A percentile compares a stretch with the other conserved stretches of the same genome.
phyloP scores from a whole-genome alignment of 2,888 invertebrate species.

The Pyrochroa serraticornis region DNA sequence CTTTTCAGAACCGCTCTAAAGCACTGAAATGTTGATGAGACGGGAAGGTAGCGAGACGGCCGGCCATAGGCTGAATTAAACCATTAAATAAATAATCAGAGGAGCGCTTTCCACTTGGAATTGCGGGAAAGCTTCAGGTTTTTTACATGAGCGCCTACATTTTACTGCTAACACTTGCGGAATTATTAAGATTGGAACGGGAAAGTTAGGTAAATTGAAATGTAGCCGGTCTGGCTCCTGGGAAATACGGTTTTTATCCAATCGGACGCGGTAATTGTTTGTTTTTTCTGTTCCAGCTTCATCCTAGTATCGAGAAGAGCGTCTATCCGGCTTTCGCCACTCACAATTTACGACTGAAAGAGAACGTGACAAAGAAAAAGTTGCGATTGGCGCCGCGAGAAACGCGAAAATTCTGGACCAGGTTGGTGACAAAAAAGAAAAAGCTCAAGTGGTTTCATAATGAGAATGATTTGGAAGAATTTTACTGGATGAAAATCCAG shows the following conservation, averaged over 20 bases:
- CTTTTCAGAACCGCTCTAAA: constrained; percentile 32
- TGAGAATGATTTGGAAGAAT: constrained; percentile 13
- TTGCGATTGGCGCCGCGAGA: constrained; percentile 37
- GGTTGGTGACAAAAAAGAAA: constrained; percentile 40
- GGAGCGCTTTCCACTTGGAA: constrained; percentile 24
- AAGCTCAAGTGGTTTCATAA: constrained; percentile 39
- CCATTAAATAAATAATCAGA: constrained; percentile 49
- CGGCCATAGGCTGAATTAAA: constrained; percentile 50
- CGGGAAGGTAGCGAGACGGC: constrained; percentile 43
- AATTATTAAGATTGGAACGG: constrained; percentile 20
- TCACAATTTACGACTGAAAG: constrained; percentile 46
- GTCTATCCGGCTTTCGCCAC: constrained; percentile 43
- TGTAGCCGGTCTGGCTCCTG: too few relatives aligned
- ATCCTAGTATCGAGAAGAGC: constrained; percentile 39
- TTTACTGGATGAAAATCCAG: constrained; percentile 5
- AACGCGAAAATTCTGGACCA: constrained; percentile 41
- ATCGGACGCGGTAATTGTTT: background rate
- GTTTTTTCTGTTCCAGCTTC: constrained; percentile 42
- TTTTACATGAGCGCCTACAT: constrained; percentile 19
- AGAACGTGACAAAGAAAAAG: constrained; percentile 43
- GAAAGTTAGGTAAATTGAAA: too few relatives aligned
- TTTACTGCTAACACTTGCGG: constrained; percentile 22
- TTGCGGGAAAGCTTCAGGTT: constrained; percentile 9
- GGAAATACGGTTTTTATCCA: too few relatives aligned
- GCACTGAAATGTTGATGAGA: constrained; percentile 50